These are phyloP conservation scores for Contarinia nasturtii DNA, from an alignment of 1,140 invertebrate genomes.

Conservation along the genomic window DNA sequence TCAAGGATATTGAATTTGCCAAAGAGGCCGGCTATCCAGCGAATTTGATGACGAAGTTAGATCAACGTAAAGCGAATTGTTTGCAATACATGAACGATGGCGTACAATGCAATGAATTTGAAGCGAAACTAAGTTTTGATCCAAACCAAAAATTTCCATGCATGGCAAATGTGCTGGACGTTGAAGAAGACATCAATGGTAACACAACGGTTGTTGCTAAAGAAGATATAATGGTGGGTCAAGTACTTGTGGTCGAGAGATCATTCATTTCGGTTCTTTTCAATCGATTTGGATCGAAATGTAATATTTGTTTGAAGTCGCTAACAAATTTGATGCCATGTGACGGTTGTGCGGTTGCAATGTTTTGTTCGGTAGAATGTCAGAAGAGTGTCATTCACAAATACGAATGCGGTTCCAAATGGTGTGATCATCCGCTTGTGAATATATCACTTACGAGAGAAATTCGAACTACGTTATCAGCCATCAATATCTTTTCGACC, in stretches of 20 bases:
- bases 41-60: conserved; percentile 26
- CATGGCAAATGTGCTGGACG: conserved; percentile 34
- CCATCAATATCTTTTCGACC: conserved; percentile 25
- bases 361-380: conserved; percentile 57
- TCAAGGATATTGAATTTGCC: conserved; percentile 1
- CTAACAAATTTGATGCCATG: conserved; percentile 43
- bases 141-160: conserved; percentile 28
- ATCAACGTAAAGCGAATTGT: conserved; percentile 21
- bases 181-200: conserved; percentile 31
- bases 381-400: conserved; percentile 13
- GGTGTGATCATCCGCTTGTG: too few relatives aligned
- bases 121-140: conserved; percentile 12
- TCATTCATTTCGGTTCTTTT: conserved; percentile 54
- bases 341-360: conserved; percentile 33
- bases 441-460: conserved; percentile 58
- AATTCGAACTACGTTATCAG: conserved; percentile 37
- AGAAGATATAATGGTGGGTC: conserved; percentile 44
- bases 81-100: not conserved
- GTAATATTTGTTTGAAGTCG: conserved; percentile 54
- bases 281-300: conserved; percentile 44
- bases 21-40: not conserved
- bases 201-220: conserved; percentile 44
- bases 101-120: not conserved
- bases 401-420: conserved; percentile 28
- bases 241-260: conserved; percentile 56